These are phyloP conservation scores for Lasioglossum zephyrum DNA, from an alignment of 2,888 invertebrate species.

Conservation along the genomic window DNA sequence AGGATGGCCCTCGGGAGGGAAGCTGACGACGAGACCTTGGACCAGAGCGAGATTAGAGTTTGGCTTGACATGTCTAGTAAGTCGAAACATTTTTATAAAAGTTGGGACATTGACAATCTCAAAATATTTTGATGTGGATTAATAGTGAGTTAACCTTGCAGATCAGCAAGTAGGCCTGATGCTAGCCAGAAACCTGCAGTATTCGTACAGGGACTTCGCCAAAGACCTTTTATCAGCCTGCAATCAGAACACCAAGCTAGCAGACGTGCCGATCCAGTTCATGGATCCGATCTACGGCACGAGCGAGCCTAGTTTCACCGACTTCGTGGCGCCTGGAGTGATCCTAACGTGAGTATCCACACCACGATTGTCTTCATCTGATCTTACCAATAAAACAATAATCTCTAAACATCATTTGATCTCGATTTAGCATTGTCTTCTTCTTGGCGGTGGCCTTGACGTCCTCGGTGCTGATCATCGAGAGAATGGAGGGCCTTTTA, in stretches of 20 bases:
- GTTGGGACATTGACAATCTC: background rate
- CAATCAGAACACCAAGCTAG: slow-evolving; percentile 92
- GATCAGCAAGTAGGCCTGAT: slow-evolving; percentile 97
- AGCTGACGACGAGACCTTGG: slow-evolving; percentile 93
- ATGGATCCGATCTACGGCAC: slow-evolving; percentile 95
- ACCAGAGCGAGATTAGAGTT: slow-evolving; percentile 94
- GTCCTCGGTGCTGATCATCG: slow-evolving; percentile 95
- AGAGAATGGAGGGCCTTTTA: slow-evolving; percentile 95
- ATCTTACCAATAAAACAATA: background rate
- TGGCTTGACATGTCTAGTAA: slow-evolving; percentile 96
- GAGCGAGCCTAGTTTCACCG: slow-evolving; percentile 96
- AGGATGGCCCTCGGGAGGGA: slow-evolving; percentile 92
- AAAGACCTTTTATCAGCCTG: slow-evolving; percentile 89
- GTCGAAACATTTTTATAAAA: slow-evolving; percentile 66
- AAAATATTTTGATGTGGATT: background rate
- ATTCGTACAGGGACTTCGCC: slow-evolving; percentile 94
- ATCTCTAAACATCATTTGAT: background rate
- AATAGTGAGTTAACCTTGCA: slow-evolving; percentile 75
- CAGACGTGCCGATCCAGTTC: slow-evolving; percentile 95
- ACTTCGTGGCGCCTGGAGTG: slow-evolving; percentile 96
- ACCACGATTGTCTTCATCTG: background rate
- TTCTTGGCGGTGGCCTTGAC: slow-evolving; percentile 98
- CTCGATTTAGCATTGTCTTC: slow-evolving; percentile 92
- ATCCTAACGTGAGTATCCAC: slow-evolving; percentile 89
- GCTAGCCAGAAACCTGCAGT: slow-evolving; percentile 93